A percentile compares a stretch with the other conserved stretches of the same genome.
phyloP scores from a whole-genome alignment of 1,140 invertebrate genomes.

The Gerris buenoi region DNA sequence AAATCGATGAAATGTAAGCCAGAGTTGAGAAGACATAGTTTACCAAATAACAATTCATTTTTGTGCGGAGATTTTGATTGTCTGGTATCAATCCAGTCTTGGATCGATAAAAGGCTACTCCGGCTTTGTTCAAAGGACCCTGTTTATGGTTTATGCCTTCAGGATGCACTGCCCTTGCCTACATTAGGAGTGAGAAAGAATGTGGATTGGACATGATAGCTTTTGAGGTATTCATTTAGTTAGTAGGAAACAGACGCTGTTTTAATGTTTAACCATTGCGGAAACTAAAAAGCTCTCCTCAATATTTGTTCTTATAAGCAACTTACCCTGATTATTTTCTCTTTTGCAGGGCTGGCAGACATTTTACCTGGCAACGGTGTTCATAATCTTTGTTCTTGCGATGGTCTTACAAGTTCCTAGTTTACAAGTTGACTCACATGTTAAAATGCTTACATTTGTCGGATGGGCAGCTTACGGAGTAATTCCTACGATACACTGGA shows the following conservation, averaged over 20 bases:
- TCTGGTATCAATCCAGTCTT: too few species aligned
- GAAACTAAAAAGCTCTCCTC: background rate
- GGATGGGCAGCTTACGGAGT: slow-evolving; percentile 78
- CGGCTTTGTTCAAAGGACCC: too few species aligned
- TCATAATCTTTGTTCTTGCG: slow-evolving; percentile 59
- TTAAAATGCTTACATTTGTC: slow-evolving; percentile 67
- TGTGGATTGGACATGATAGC: too few species aligned
- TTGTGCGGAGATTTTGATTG: too few species aligned
- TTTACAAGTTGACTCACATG: slow-evolving; percentile 49
- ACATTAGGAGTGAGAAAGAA: background rate
- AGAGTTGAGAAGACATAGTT: too few species aligned
- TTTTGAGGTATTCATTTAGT: background rate
- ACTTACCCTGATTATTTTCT: too few species aligned
- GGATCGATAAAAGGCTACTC: too few species aligned
- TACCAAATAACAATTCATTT: too few species aligned
- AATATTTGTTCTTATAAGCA: background rate
- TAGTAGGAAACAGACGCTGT: background rate
- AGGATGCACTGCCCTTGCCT: background rate
- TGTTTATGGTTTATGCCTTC: background rate
- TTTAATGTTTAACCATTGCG: background rate
- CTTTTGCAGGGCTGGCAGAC: slow-evolving; percentile 55
- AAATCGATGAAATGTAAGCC: too few species aligned
- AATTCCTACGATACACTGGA: slow-evolving; percentile 82
- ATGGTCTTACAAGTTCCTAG: slow-evolving; percentile 63
- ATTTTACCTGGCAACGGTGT: slow-evolving; percentile 68